Percentiles rank a stretch among this genome's conserved stretches.
Evolutionary conservation across 2,113 vertebrate species (phyloP).

Genomic region (Rattus norvegicus): DNA sequence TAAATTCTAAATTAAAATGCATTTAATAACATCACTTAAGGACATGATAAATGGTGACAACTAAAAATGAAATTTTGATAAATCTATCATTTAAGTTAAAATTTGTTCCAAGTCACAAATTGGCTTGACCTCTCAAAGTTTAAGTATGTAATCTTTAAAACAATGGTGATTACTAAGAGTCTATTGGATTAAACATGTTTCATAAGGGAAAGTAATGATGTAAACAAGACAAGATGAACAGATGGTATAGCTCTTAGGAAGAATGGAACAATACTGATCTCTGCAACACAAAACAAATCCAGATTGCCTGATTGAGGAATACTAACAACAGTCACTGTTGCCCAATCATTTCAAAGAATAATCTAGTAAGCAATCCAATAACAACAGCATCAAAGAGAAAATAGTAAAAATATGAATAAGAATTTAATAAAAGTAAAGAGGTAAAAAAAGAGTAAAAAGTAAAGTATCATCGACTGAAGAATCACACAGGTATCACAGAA

Average conservation of each 20-base stretch:
- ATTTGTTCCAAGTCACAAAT: neutral
- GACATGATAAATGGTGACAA: neutral
- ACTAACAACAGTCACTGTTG: neutral
- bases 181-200: neutral
- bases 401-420: neutral
- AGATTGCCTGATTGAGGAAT: neutral
- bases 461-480: neutral
- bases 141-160: neutral
- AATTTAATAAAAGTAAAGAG: neutral
- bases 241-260: neutral
- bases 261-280: neutral
- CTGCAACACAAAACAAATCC: neutral
- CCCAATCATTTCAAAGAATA: neutral
- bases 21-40: neutral
- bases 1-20: neutral
- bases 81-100: neutral
- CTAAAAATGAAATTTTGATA: neutral
- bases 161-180: neutral
- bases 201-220: neutral
- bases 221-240: neutral
- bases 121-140: neutral
- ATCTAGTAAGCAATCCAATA: neutral
- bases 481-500: neutral
- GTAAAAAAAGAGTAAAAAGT: rapidly evolving
- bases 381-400: neutral